Evolutionary conservation across 2,113 vertebrate species (phyloP).

Genomic region (Lophochroa leadbeateri): DNA sequence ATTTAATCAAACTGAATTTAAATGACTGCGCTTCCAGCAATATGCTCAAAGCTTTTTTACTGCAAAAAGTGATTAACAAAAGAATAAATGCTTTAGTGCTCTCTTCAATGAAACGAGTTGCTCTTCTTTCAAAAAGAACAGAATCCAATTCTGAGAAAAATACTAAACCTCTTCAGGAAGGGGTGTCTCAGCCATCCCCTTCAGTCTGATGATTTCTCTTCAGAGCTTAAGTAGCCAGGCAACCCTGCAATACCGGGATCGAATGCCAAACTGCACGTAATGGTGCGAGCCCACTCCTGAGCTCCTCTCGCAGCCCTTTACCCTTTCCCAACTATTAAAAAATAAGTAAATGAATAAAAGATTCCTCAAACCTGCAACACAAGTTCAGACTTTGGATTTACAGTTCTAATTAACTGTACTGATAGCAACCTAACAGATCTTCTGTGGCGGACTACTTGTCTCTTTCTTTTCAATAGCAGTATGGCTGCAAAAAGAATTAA

Average conservation of each 20-base stretch:
- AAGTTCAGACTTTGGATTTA: background rate
- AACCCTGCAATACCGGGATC: rapidly evolving
- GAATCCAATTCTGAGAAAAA: background rate
- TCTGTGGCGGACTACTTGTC: background rate
- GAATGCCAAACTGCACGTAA: rapidly evolving
- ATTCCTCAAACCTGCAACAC: background rate
- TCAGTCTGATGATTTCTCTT: background rate
- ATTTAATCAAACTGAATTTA: background rate
- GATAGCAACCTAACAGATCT: background rate
- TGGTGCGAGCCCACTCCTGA: rapidly evolving
- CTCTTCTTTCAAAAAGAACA: background rate
- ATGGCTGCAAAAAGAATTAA: background rate
- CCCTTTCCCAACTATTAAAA: background rate
- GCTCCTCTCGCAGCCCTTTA: background rate
- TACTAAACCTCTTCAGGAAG: background rate
- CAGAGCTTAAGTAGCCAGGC: background rate
- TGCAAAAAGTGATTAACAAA: background rate
- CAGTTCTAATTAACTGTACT: background rate
- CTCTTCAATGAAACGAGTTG: background rate
- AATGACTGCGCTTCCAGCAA: background rate
- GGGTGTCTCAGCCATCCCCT: background rate
- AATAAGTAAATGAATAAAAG: background rate
- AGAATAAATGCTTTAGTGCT: background rate
- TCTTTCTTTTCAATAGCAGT: background rate
- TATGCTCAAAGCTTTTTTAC: too few species aligned